Evolutionary conservation across 2,797 vertebrate genomes (phyloP).

Genomic region (Meriones psammophilus): DNA sequence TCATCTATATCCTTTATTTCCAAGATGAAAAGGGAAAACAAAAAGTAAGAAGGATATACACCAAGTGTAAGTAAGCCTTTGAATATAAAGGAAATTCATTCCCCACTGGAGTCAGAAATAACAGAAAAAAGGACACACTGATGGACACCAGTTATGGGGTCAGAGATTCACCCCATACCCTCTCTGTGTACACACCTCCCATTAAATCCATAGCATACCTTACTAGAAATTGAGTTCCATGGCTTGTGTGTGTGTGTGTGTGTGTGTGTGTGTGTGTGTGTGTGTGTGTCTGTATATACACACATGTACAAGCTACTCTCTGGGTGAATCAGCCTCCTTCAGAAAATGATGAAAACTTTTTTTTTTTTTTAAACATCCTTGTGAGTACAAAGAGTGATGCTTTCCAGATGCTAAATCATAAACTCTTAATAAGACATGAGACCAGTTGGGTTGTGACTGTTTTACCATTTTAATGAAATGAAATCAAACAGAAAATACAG

Average conservation of each 20-base stretch:
- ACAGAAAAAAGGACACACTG: neutral
- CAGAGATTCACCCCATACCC: neutral
- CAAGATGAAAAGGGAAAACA: neutral
- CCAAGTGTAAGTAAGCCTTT: neutral
- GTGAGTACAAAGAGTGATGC: neutral
- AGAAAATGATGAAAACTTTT: neutral
- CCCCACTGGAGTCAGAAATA: neutral
- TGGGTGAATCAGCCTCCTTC: neutral
- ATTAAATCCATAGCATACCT: neutral
- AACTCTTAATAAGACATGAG: neutral
- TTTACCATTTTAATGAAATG: constrained; percentile 25
- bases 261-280: neutral
- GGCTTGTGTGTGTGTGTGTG: too few species aligned
- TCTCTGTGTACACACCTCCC: neutral
- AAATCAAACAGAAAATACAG: neutral
- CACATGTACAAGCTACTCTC: neutral
- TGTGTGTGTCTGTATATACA: too few species aligned
- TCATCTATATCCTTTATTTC: constrained; percentile 13
- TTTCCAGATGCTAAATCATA: constrained; percentile 25
- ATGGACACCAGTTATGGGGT: neutral
- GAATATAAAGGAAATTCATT: neutral
- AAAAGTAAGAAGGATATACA: too few species aligned
- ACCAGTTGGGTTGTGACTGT: neutral
- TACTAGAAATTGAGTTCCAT: neutral
- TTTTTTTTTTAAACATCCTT: neutral